These are phyloP conservation scores for Xylocopa sonorina DNA, from an alignment of 1,140 invertebrate species.

Conservation along the genomic window DNA sequence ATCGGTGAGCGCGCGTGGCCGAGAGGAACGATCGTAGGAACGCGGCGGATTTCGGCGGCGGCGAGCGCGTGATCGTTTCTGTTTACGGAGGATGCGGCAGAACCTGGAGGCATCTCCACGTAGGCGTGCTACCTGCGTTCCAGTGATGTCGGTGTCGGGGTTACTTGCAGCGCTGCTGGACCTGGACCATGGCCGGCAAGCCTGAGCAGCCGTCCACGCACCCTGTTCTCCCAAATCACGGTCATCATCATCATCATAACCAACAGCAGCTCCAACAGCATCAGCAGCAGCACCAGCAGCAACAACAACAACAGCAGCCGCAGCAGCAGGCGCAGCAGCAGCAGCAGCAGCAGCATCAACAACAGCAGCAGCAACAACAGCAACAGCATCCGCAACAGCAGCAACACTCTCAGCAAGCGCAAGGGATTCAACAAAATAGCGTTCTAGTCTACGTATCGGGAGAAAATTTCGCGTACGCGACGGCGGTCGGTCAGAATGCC, in stretches of 20 bases:
- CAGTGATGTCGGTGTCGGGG: slow-evolving; percentile 82
- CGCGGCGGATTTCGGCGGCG: slow-evolving; percentile 34
- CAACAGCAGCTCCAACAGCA: slow-evolving; percentile 65
- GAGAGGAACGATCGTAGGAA: slow-evolving; percentile 21
- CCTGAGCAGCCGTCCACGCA: slow-evolving; percentile 81
- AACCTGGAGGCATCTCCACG: slow-evolving; percentile 73
- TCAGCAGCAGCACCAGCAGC: slow-evolving; percentile 40
- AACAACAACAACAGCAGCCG: slow-evolving; percentile 45
- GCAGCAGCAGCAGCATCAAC: slow-evolving; percentile 39
- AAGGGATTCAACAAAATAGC: slow-evolving; percentile 74
- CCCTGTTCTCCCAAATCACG: slow-evolving; percentile 78
- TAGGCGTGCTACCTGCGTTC: slow-evolving; percentile 79
- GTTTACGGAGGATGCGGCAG: slow-evolving; percentile 79
- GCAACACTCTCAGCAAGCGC: slow-evolving; percentile 51
- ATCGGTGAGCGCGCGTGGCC: slow-evolving; percentile 32
- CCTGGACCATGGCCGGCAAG: slow-evolving; percentile 83
- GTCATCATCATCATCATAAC: slow-evolving; percentile 74
- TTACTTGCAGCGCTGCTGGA: slow-evolving; percentile 80
- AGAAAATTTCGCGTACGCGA: slow-evolving; percentile 80
- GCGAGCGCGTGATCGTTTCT: slow-evolving; percentile 47
- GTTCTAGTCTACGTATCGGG: slow-evolving; percentile 81
- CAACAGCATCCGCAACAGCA: slow-evolving; percentile 38
- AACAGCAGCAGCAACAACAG: slow-evolving; percentile 37
- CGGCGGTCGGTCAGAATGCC: slow-evolving; percentile 78
- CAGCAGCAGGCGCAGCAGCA: slow-evolving; percentile 38